These are phyloP conservation scores for Cassiopea xamachana DNA, from an alignment of 30 jellyfish, hydroid and myxozoan genomes.

Conservation along the genomic window DNA sequence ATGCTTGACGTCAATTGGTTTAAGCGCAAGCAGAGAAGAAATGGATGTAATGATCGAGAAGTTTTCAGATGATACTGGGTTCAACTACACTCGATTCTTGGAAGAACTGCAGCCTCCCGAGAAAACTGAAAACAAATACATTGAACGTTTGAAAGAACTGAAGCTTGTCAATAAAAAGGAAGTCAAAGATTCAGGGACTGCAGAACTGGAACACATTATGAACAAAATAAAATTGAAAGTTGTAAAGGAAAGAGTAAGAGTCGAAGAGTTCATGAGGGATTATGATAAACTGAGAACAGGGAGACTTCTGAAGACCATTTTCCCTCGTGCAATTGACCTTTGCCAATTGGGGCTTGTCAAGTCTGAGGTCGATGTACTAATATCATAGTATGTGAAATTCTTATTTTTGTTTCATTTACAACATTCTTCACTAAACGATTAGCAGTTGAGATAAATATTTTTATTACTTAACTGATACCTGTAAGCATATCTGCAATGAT, in stretches of 20 bases:
- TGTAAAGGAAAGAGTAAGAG: slow-evolving; percentile 82
- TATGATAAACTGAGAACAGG: slow-evolving; percentile 94
- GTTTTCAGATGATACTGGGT: slow-evolving; percentile 93
- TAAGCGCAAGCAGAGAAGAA: slow-evolving; percentile 67
- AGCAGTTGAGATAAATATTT: too few species aligned
- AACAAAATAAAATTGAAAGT: slow-evolving; percentile 81
- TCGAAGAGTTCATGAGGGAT: slow-evolving; percentile 88
- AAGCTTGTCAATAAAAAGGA: slow-evolving; percentile 55
- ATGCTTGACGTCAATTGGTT: slow-evolving; percentile 79
- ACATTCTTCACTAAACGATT: too few species aligned
- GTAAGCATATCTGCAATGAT: too few species aligned
- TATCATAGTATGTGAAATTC: slow-evolving; percentile 65
- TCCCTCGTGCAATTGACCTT: slow-evolving; percentile 92
- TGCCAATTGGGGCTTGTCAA: slow-evolving; percentile 79
- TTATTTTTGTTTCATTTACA: too few species aligned
- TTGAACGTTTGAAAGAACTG: slow-evolving; percentile 81
- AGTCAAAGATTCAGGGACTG: slow-evolving; percentile 41
- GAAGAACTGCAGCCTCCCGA: slow-evolving; percentile 91
- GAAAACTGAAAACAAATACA: slow-evolving; percentile 71
- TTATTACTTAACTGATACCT: too few species aligned
- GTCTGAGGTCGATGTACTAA: slow-evolving; percentile 69
- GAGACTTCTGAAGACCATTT: slow-evolving; percentile 75
- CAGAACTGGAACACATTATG: slow-evolving; percentile 67
- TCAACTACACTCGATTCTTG: slow-evolving; percentile 78
- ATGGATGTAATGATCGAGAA: slow-evolving; percentile 71